phyloP scores from a whole-genome alignment of 2,113 vertebrate species.

The Cercopithecus mona region DNA sequence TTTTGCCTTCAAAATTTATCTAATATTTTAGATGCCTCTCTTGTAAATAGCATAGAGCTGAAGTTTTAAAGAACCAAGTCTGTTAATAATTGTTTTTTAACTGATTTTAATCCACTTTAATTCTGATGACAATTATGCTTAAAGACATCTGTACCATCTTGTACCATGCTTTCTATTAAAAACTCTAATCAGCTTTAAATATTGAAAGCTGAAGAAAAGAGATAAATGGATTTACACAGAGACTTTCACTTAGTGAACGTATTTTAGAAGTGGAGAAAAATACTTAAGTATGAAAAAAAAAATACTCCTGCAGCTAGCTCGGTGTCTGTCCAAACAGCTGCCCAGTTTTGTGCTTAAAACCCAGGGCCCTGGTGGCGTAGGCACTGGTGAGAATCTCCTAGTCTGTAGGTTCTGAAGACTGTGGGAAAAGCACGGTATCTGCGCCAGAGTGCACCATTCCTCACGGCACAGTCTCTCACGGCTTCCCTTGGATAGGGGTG shows the following conservation, averaged over 20 bases:
- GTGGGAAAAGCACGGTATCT: too few relatives aligned
- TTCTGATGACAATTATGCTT: neutral
- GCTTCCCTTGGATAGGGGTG: too few relatives aligned
- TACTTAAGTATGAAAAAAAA: too few relatives aligned
- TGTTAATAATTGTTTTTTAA: neutral
- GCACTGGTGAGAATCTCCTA: too few relatives aligned
- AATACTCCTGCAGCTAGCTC: too few relatives aligned
- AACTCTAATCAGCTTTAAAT: constrained; percentile 21
- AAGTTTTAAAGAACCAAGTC: neutral
- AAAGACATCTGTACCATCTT: neutral
- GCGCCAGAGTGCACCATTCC: too few relatives aligned
- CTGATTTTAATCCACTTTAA: neutral
- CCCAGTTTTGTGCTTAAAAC: too few relatives aligned
- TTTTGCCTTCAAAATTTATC: neutral
- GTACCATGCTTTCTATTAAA: neutral
- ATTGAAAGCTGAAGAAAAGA: neutral
- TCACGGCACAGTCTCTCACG: too few relatives aligned
- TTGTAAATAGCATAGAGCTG: neutral
- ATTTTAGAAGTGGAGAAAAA: neutral
- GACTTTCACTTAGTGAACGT: neutral
- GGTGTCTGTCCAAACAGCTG: too few relatives aligned
- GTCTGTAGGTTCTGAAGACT: too few relatives aligned
- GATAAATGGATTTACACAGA: neutral
- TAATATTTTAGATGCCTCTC: neutral
- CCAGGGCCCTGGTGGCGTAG: too few relatives aligned